Evolutionary conservation across 2,113 vertebrate species (phyloP).

Genomic region (Phalacrocorax brasilianus): DNA sequence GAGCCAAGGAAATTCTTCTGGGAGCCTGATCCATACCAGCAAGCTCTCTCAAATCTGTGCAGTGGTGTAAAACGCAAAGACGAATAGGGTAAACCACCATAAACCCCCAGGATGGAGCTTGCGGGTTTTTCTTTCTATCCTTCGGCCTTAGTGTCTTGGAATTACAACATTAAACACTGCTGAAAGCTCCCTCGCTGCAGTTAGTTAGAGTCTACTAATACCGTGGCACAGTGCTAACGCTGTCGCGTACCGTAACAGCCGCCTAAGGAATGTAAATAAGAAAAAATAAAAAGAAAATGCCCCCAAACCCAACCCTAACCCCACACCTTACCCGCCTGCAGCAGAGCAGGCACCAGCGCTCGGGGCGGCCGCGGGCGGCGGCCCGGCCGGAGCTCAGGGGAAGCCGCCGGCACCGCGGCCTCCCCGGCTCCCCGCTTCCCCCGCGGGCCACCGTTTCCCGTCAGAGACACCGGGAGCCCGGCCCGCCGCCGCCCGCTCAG

Average conservation of each 20-base stretch:
- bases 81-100: accelerated
- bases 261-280: accelerated
- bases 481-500: too few species aligned
- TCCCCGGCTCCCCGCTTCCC: neutral
- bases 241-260: accelerated
- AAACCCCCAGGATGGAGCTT: accelerated
- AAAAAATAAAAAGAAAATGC: neutral
- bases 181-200: accelerated
- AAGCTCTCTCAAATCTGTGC: neutral
- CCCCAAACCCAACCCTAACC: too few species aligned
- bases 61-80: neutral
- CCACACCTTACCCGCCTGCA: accelerated
- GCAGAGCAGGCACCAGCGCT: neutral
- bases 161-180: accelerated
- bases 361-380: accelerated
- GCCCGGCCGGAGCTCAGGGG: neutral
- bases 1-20: neutral
- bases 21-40: neutral
- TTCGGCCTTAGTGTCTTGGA: neutral
- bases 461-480: too few species aligned
- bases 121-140: too few species aligned
- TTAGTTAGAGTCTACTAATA: accelerated
- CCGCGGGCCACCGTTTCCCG: too few species aligned
- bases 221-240: accelerated
- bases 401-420: neutral